Percentiles rank a stretch among this genome's conserved stretches.
Conservation (phyloP, 2,113 vertebrate genomes). For the Notiomystis cincta region DNA sequence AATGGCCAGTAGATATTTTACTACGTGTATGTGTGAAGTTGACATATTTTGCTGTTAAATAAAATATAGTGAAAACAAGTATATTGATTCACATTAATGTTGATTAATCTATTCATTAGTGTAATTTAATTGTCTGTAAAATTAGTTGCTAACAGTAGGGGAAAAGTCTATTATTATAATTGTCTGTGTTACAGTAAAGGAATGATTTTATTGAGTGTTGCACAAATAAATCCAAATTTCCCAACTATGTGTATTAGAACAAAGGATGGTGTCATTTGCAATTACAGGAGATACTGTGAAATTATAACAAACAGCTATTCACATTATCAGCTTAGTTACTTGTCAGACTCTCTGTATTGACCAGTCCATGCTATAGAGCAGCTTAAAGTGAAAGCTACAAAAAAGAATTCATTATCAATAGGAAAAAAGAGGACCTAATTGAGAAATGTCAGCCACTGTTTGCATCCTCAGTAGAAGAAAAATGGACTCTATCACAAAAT, state of each 20-base stretch:
- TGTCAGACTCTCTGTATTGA: neutral
- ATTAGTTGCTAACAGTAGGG: conserved; percentile 49
- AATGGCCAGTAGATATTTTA: conserved; percentile 56
- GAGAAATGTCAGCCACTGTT: conserved; percentile 15
- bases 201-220: conserved; percentile 20
- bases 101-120: conserved; percentile 60
- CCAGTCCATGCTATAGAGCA: neutral
- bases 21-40: conserved; percentile 39
- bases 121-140: conserved; percentile 71
- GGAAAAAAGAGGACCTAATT: conserved; percentile 40
- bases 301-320: conserved; percentile 35
- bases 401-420: conserved; percentile 45
- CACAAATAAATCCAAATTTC: conserved; percentile 58
- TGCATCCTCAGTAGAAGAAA: conserved; percentile 43
- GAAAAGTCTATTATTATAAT: conserved; percentile 40
- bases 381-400: conserved; percentile 26
- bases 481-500: conserved; percentile 50
- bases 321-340: neutral
- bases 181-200: conserved; percentile 28
- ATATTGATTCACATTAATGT: conserved; percentile 54
- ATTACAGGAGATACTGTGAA: neutral
- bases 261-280: conserved; percentile 18
- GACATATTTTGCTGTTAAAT: conserved; percentile 47
- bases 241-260: neutral
- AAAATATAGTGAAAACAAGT: conserved; percentile 53